Evolutionary conservation across 2,888 invertebrate species (phyloP).

Genomic region (Melanophora roralis): DNA sequence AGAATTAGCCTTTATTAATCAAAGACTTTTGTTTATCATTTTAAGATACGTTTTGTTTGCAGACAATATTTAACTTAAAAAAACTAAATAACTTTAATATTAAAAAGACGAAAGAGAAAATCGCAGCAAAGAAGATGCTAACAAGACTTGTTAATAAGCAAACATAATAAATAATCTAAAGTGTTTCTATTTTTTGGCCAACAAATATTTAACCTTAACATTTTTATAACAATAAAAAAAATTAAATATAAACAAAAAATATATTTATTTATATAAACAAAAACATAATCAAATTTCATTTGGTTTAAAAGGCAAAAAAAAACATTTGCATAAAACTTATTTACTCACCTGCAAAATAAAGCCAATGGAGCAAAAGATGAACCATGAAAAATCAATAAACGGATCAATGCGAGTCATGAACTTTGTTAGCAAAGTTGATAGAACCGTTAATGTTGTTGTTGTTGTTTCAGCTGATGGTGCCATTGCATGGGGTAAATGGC

Average conservation of each 20-base stretch:
- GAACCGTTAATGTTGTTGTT: slow-evolving; percentile 8
- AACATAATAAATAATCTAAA: background rate
- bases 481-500: slow-evolving; percentile 38
- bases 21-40: too few species aligned
- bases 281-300: background rate
- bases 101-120: too few species aligned
- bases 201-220: background rate
- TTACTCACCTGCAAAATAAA: slow-evolving; percentile 73
- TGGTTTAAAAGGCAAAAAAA: background rate
- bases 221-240: slow-evolving; percentile 7
- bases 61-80: too few species aligned
- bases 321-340: background rate
- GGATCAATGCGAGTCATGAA: slow-evolving; percentile 68
- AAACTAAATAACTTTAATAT: too few species aligned
- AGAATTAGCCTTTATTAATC: too few species aligned
- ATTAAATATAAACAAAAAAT: background rate
- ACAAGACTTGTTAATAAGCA: background rate
- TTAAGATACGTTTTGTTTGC: too few species aligned
- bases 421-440: slow-evolving; percentile 55
- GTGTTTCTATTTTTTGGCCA: background rate
- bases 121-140: background rate
- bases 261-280: too few species aligned
- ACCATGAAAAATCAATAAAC: slow-evolving; percentile 72
- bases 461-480: slow-evolving; percentile 11
- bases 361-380: slow-evolving; percentile 74